phyloP scores from a whole-genome alignment of 2,113 vertebrate genomes.

The Regulus satrapa region DNA sequence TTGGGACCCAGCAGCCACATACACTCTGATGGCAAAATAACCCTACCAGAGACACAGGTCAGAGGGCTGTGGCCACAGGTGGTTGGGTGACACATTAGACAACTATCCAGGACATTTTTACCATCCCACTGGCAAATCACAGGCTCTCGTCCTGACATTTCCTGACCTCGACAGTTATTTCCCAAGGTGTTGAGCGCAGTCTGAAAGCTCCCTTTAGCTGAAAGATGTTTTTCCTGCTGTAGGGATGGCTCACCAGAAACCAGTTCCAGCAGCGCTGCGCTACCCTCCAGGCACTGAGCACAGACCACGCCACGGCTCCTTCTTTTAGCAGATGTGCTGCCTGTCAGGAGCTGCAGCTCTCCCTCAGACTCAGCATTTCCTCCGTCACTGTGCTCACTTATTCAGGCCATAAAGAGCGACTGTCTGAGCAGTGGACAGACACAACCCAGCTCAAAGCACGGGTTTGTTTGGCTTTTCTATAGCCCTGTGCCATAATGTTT shows the following conservation, averaged over 20 bases:
- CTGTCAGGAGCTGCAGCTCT: neutral
- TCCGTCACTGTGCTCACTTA: neutral
- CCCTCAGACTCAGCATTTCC: neutral
- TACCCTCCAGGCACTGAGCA: neutral
- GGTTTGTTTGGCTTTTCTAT: neutral
- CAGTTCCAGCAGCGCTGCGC: neutral
- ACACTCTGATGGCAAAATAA: neutral
- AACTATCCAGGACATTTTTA: neutral
- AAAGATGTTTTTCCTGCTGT: neutral
- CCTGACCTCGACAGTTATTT: neutral
- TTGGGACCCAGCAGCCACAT: neutral
- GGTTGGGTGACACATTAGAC: neutral
- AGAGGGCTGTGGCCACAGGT: neutral
- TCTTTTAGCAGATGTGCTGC: neutral
- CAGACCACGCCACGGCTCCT: neutral
- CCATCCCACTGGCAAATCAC: fast-evolving
- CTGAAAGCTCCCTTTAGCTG: neutral
- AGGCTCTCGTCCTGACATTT: neutral
- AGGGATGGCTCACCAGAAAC: neutral
- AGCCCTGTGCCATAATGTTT: neutral
- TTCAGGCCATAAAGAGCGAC: neutral
- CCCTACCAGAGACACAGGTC: neutral
- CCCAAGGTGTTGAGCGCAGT: neutral
- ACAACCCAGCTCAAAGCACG: neutral
- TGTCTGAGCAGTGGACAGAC: neutral